Base-by-base conservation (phyloP, 2,797 vertebrate genomes). In the Spinus pinus region DNA sequence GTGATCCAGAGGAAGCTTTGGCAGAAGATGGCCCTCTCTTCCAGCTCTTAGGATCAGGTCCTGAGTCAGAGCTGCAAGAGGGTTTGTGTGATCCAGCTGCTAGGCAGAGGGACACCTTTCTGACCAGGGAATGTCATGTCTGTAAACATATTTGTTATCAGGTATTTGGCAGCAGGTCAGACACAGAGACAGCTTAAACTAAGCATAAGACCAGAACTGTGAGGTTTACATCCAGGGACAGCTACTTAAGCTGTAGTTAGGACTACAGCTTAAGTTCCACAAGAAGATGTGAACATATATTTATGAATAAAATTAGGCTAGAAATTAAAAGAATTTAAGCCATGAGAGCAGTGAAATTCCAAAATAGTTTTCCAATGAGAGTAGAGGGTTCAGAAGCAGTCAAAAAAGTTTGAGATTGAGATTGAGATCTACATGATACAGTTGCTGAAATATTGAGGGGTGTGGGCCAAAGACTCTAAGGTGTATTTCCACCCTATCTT, bases 291-390 rank as follows among this genome's bases (percentile, higher is more conserved):
- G 75, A 30, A 67, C 65, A 74, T 83, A 78, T 18, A 94, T 67
- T 46, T 87, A 61, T 71, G 57, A 86, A 71, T 85, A 88, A 93
- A 86, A 93, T 94, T 41, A 81, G 16, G 20, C 53, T 88, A 65
- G 69, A 94, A 96, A 93, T 90, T 71, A 85, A 82, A 92, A 82
- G 18, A 19, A 67, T 93, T 90, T 69, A 83, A 93, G 53, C n/a
- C 50, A 71, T 1, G 2, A 83, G 46, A 83, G n/a, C 5, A 81
- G 31, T 30, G 39, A 42, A 39, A 17, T 61, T 93, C 61, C 69
- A 88, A 85, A 94, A 94, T 18, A 78, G 23, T 13, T 90, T 94
- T 89, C 61, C 53, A 83, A 33, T n/a, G 61, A 65, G 61, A 86
- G 23, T 51, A 39, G 42, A 23, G 53, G n/a, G 20, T 67, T 87